Percentiles rank a stretch among this genome's conserved stretches.
Evolutionary conservation across 2,797 vertebrate species (phyloP).

Genomic region (Tauraco hartlaubi): DNA sequence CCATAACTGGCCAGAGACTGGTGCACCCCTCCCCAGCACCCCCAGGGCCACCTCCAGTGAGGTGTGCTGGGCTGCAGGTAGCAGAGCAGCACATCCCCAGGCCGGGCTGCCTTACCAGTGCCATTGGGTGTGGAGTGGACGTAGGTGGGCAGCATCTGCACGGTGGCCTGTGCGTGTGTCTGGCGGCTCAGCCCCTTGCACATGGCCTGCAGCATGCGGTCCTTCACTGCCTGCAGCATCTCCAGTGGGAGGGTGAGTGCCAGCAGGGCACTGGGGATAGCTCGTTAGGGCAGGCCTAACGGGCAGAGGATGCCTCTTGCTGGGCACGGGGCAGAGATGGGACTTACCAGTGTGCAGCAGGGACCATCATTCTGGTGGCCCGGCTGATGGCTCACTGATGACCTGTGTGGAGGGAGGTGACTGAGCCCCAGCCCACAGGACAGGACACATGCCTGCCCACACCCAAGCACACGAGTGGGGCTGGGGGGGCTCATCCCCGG

Average conservation of each 20-base stretch:
- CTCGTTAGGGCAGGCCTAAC: background rate
- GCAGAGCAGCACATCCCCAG: background rate
- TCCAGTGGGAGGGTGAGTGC: conserved; percentile 73
- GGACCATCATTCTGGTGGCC: fast-evolving
- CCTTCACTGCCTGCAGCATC: conserved; percentile 76
- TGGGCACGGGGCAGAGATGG: fast-evolving
- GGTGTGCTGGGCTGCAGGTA: fast-evolving
- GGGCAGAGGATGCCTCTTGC: background rate
- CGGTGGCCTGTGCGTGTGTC: conserved; percentile 43
- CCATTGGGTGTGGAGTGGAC: conserved; percentile 85
- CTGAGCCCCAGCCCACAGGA: background rate
- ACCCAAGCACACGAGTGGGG: background rate
- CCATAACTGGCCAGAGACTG: background rate
- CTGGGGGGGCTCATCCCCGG: too few relatives aligned
- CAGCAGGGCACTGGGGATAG: conserved; percentile 71
- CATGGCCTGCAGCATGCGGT: conserved; percentile 76
- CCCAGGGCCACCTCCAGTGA: background rate
- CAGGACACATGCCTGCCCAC: background rate
- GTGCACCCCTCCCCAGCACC: background rate
- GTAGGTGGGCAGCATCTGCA: conserved; percentile 89
- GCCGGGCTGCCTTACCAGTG: conserved; percentile 79
- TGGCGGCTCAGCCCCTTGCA: conserved; percentile 75
- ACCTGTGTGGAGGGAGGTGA: background rate
- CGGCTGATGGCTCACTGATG: fast-evolving
- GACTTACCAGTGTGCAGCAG: background rate